Base-by-base conservation (phyloP, 2,888 invertebrate genomes). In the Phorcus lineatus region DNA sequence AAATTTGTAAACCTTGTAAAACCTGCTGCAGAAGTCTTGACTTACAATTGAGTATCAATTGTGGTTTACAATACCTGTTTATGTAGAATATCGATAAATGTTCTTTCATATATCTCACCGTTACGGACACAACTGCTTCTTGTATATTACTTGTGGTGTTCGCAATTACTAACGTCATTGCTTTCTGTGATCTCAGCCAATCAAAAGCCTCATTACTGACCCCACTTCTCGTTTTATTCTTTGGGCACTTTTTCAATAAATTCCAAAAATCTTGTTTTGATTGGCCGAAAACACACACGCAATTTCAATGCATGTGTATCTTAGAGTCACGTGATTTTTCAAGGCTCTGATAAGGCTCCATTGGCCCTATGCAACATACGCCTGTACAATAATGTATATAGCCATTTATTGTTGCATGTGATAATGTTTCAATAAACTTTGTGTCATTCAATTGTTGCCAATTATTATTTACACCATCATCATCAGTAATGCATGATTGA, bases 261-360 rank as follows among this genome's bases (percentile, higher is more conserved):
- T 47, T 47, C 47, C 47, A 19, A 31, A 70, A 70, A 31, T 36
- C 19, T n/a, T 31, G 40, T 19, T 70, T 70, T 70, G 40, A 70
- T 70, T 70, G 70, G 70, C 70, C 70, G 70, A 70, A 36, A 70
- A 70, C 70, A 70, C 70, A 70, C 70, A 70, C 31, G 70, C 36
- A 19, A 17, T 31, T 17, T 17, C 36, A 22, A 13, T 57, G 19
- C 57, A 22, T 24, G 57, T 57, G 24, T 24, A 57, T n/a, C 3
- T 57, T 19, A 36, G 31, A 31, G 36, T 70, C 31, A 36, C 19
- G 70, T 70, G 19, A 36, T 70, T 36, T 28, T 70, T 31, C 28
- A 36, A 17, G 36, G 31, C 36, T 19, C 40, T 19, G 16, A 36
- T 70, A 70, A 36, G 70, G 31, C 36, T 31, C 40, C 70, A 70